phyloP scores from a whole-genome alignment of 1,140 invertebrate genomes.

The Drosophila santomea region DNA sequence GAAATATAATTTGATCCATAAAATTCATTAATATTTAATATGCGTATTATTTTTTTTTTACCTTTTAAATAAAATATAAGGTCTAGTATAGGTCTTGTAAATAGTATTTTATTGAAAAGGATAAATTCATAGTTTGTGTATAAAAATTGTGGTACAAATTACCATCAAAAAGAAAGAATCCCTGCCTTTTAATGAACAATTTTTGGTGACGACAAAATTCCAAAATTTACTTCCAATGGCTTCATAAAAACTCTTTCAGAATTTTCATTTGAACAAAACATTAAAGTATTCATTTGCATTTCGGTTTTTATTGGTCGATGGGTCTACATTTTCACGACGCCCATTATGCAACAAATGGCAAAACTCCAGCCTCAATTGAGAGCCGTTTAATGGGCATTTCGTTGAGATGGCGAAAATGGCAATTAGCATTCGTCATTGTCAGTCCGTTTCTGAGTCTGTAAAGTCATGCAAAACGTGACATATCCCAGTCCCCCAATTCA shows the following conservation, averaged over 20 bases:
- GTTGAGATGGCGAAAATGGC: conserved; percentile 24
- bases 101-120: too few relatives aligned
- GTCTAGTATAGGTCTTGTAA: too few relatives aligned
- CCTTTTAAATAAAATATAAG: too few relatives aligned
- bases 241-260: neutral
- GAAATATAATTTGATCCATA: too few relatives aligned
- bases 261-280: conserved; percentile 22
- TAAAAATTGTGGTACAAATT: too few relatives aligned
- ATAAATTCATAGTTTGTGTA: too few relatives aligned
- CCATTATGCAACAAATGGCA: conserved; percentile 36
- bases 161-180: neutral
- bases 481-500: conserved; percentile 20
- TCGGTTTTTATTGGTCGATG: conserved; percentile 24
- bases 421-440: conserved; percentile 62
- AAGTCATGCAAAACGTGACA: conserved; percentile 66
- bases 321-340: conserved; percentile 19
- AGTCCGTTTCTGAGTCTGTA: conserved; percentile 28
- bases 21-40: too few relatives aligned
- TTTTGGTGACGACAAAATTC: too few relatives aligned
- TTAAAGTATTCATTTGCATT: conserved; percentile 38
- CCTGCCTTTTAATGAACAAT: neutral
- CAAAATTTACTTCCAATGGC: neutral
- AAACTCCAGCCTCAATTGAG: conserved; percentile 15
- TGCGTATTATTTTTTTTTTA: too few relatives aligned
- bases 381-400: conserved; percentile 27